Percentiles rank a stretch among this genome's conserved stretches.
Evolutionary conservation across 2,113 vertebrate species (phyloP).

Genomic region (Narcine bancroftii): DNA sequence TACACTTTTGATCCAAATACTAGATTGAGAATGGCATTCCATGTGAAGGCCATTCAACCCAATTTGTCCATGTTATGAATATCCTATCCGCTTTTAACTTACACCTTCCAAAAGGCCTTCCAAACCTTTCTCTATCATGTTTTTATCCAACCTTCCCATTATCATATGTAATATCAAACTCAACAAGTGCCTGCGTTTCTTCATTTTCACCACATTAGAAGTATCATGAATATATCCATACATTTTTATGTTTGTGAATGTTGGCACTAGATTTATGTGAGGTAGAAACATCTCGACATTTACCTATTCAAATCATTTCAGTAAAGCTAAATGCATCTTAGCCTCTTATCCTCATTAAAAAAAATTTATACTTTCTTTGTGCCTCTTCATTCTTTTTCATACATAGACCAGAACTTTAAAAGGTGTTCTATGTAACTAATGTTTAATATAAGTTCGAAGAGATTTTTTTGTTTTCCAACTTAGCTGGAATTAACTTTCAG

Average conservation of each 20-base stretch:
- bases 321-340: background rate
- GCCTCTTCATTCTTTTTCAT: background rate
- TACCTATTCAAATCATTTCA: background rate
- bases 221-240: background rate
- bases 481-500: background rate
- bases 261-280: background rate
- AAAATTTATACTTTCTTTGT: background rate
- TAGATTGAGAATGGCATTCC: too few species aligned
- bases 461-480: background rate
- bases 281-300: background rate
- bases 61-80: too few species aligned
- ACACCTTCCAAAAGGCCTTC: background rate
- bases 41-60: background rate
- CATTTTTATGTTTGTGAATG: background rate
- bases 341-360: background rate
- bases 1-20: background rate
- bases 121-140: background rate
- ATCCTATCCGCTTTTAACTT: background rate
- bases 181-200: background rate
- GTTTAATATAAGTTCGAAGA: background rate
- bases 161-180: background rate
- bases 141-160: background rate
- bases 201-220: background rate
- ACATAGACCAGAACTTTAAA: background rate
- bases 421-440: background rate